Percentiles rank a stretch among this genome's conserved stretches.
Evolutionary conservation across 2,113 vertebrate genomes (phyloP).

Genomic region (Excalfactoria chinensis): DNA sequence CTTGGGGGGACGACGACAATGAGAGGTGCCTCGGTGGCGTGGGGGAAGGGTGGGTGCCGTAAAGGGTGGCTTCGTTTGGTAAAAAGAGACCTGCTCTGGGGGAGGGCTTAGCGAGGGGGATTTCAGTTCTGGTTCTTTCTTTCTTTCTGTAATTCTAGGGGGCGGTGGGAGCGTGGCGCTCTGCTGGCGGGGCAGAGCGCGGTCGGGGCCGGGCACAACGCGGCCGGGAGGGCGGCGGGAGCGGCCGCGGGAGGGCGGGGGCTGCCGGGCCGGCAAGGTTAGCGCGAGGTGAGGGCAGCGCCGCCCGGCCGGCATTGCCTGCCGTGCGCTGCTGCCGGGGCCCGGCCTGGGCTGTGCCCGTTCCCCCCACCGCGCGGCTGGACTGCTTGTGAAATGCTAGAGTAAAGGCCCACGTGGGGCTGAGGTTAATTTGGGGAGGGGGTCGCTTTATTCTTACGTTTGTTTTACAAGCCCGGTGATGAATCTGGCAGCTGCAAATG

Average conservation of each 20-base stretch:
- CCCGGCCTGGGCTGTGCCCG: not conserved
- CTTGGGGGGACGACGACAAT: slow-evolving; percentile 29
- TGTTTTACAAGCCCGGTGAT: not conserved
- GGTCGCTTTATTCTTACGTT: not conserved
- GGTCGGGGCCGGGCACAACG: not conserved
- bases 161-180: not conserved
- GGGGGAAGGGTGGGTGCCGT: slow-evolving; percentile 27
- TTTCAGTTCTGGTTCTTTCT: not conserved
- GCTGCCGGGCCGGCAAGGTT: not conserved
- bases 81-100: slow-evolving; percentile 1
- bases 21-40: slow-evolving; percentile 1
- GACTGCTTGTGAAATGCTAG: not conserved
- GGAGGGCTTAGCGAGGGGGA: not conserved
- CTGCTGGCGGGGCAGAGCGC: slow-evolving; percentile 22
- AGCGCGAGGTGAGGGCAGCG: not conserved
- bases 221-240: not conserved
- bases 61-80: not conserved
- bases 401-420: not conserved
- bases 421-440: not conserved
- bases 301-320: not conserved
- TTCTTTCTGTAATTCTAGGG: not conserved
- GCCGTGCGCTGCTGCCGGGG: not conserved
- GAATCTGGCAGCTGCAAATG: not conserved
- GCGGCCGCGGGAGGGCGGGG: not conserved
- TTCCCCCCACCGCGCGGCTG: not conserved